A percentile compares a stretch with the other conserved stretches of the same genome.
These are phyloP conservation scores for Miniopterus natalensis DNA, from an alignment of 2,113 vertebrate species.

Conservation along the genomic window DNA sequence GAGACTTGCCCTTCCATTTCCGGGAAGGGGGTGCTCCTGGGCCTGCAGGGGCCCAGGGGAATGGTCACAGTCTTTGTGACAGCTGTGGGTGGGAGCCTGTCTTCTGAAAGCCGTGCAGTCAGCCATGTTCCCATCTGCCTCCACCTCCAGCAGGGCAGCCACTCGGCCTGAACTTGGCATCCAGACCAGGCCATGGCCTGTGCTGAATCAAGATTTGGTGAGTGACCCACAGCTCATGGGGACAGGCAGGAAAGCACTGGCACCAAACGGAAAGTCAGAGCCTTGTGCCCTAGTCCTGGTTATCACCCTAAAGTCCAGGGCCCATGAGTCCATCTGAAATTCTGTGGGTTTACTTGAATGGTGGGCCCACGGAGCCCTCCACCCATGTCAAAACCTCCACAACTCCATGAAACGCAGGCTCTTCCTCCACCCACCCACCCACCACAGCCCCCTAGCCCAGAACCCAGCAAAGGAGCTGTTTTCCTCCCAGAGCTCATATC, in stretches of 20 bases:
- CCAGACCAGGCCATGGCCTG: fast-evolving
- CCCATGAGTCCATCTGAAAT: fast-evolving
- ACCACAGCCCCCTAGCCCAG: too few species aligned
- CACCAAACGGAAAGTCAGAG: fast-evolving
- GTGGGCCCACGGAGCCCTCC: fast-evolving
- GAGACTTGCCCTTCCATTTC: fast-evolving
- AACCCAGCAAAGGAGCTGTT: background rate
- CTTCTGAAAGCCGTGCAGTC: background rate
- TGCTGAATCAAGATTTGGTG: fast-evolving
- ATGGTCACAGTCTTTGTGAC: fast-evolving
- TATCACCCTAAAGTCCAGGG: background rate
- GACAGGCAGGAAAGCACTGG: fast-evolving
- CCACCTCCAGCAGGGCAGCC: background rate
- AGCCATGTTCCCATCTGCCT: fast-evolving
- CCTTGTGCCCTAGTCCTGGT: fast-evolving
- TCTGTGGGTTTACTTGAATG: fast-evolving
- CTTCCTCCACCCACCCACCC: too few species aligned
- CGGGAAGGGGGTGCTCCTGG: fast-evolving
- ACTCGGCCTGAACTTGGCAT: fast-evolving
- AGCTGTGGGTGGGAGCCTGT: fast-evolving
- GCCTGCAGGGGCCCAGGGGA: too few species aligned
- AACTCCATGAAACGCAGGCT: background rate
- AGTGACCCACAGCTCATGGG: fast-evolving
- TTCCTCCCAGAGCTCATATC: fast-evolving
- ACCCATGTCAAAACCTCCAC: fast-evolving